phyloP scores from a whole-genome alignment of 2,888 invertebrate species.

The Litoditis marina region DNA sequence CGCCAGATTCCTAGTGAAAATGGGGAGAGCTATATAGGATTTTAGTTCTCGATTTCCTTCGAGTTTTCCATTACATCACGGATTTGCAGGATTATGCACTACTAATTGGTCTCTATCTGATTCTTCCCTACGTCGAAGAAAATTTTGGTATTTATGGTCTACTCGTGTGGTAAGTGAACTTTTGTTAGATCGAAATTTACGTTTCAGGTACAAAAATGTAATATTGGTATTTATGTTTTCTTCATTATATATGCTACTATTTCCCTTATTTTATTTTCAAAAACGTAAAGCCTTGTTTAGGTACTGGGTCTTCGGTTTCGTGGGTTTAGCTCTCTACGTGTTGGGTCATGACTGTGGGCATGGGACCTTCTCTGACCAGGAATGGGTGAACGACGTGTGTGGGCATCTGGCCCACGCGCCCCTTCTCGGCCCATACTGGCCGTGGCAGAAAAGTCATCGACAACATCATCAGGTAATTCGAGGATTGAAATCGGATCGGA shows the following conservation, averaged over 20 bases:
- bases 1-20: no score
- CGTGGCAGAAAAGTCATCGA: conserved; percentile 50
- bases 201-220: not conserved
- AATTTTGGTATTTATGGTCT: conserved; percentile 51
- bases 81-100: conserved; percentile 39
- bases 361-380: conserved; percentile 45
- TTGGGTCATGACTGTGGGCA: conserved; percentile 53
- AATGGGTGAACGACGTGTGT: conserved; percentile 47
- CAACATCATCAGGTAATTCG: conserved; percentile 33
- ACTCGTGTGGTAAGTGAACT: conserved; percentile 30
- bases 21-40: no score
- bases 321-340: conserved; percentile 41
- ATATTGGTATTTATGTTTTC: not conserved
- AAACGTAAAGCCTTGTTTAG: conserved; percentile 5
- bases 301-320: conserved; percentile 49
- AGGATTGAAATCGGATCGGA: not conserved
- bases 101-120: conserved; percentile 40
- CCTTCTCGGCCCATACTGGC: conserved; percentile 49
- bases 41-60: no score
- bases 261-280: no score
- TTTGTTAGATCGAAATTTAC: not conserved
- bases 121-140: conserved; percentile 46
- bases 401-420: conserved; percentile 52
- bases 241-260: no score
- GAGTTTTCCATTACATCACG: no score